Evolutionary conservation across 2,797 vertebrate species (phyloP).

Genomic region (Valencia hispanica): DNA sequence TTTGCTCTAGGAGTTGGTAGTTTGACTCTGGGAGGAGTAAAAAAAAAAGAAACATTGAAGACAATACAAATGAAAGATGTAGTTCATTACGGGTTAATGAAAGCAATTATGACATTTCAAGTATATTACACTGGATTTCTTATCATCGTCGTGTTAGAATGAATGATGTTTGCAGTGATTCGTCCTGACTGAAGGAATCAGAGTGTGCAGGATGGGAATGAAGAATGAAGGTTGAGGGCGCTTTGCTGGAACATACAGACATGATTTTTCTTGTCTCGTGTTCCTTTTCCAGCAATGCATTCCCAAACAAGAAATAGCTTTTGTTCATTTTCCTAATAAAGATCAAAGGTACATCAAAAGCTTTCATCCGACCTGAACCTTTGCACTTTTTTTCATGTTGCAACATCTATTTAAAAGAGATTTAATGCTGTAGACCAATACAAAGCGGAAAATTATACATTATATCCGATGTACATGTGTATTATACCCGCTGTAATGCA

Average conservation of each 20-base stretch:
- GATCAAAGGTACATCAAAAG: neutral
- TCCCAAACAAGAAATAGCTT: neutral
- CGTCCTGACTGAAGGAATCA: slow-evolving; percentile 45
- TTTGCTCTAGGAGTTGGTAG: slow-evolving; percentile 24
- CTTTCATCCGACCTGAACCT: neutral
- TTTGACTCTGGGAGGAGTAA: slow-evolving; percentile 13
- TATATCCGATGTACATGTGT: neutral
- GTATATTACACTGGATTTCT: slow-evolving; percentile 37
- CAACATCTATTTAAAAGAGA: neutral
- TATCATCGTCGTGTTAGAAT: slow-evolving; percentile 31
- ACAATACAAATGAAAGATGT: slow-evolving; percentile 14
- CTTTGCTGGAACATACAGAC: slow-evolving; percentile 16
- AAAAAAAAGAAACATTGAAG: slow-evolving; percentile 23
- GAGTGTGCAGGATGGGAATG: slow-evolving; percentile 38
- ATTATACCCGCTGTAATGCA: neutral
- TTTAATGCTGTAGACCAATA: neutral
- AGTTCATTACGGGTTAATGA: slow-evolving; percentile 38
- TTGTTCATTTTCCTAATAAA: neutral
- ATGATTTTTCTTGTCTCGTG: slow-evolving; percentile 20
- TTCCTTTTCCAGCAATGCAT: neutral
- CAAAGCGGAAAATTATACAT: neutral
- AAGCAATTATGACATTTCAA: slow-evolving; percentile 40
- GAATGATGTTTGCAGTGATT: slow-evolving; percentile 48
- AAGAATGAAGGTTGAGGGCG: slow-evolving; percentile 26
- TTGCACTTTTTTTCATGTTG: neutral